Base-by-base conservation (phyloP, 2,888 invertebrate species). In the Girardia tigrina region DNA sequence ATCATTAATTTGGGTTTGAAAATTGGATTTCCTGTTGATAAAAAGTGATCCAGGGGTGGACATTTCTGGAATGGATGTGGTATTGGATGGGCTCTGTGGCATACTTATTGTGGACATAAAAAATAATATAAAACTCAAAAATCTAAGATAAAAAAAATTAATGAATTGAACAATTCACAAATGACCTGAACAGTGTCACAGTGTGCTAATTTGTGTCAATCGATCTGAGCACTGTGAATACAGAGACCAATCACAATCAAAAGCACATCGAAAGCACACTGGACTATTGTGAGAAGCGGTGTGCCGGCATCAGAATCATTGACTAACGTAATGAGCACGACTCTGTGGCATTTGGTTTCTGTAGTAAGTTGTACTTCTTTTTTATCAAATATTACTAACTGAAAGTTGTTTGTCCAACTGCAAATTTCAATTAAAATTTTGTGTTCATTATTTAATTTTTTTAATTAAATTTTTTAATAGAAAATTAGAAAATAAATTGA, bases 1-100 rank as follows among this genome's bases (percentile, higher is more conserved):
- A n/a, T 56, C 56, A n/a, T 56, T 56, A 23, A 56, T 56, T 56
- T 56, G n/a, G n/a, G 56, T 56, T 8, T 23, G 56, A n/a, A 56
- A 56, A 16, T 23, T 56, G 6, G 56, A 16, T 56, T 56, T 56
- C 23, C 23, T 56, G n/a, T 16, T 56, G n/a, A 56, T n/a, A 56
- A 56, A 56, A 6, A 56, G n/a, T n/a, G 56, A 12, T 56, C 56
- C 56, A 4, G 56, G 56, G 23, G 56, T 56, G n/a, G 56, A 56
- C n/a, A 56, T n/a, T 6, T 16, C 23, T 56, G 56, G n/a, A n/a
- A 56, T 6, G 4, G 56, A n/a, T 23, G 56, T 8, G n/a, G 56
- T 56, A 6, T 20, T 20, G n/a, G 56, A 20, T n/a, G 56, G 56
- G 2, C 20, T 56, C 23, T 4, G 56, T n/a, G 56, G 56, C 56